Conservation (phyloP, 2,113 vertebrate species). For the Prietella phreatophila region DNA sequence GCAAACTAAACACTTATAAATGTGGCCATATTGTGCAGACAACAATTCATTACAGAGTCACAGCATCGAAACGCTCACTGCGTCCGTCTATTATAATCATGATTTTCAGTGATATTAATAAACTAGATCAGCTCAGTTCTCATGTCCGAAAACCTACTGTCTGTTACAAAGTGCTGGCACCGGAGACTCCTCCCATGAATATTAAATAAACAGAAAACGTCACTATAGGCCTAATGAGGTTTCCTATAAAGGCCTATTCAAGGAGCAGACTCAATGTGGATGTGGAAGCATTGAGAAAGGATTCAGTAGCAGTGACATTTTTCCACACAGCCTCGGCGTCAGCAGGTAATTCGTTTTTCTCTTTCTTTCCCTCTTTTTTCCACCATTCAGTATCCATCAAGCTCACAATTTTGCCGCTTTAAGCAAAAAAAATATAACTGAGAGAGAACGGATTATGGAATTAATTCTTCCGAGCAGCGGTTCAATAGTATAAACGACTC, state of each 20-base stretch:
- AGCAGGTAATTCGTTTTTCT: not conserved
- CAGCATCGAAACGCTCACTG: not conserved
- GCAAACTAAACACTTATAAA: not conserved
- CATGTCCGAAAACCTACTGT: not conserved
- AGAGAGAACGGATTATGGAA: not conserved
- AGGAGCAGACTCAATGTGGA: not conserved
- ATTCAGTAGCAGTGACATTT: not conserved
- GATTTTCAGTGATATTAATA: not conserved
- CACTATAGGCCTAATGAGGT: not conserved
- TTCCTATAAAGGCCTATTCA: not conserved
- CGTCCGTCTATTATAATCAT: not conserved
- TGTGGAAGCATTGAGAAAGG: not conserved
- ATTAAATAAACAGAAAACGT: not conserved
- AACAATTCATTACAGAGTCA: not conserved
- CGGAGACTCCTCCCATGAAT: not conserved
- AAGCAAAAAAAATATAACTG: not conserved
- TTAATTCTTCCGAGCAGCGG: not conserved
- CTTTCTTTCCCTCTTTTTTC: not conserved
- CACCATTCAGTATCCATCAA: not conserved
- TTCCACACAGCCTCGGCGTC: not conserved
- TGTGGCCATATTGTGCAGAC: not conserved
- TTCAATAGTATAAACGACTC: not conserved
- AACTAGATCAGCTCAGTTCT: not conserved
- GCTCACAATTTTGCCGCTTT: not conserved
- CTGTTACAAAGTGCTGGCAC: not conserved